A percentile compares a stretch with the other conserved stretches of the same genome.
Evolutionary conservation across 2,797 vertebrate species (phyloP).

Genomic region (Neomorphus geoffroyi): DNA sequence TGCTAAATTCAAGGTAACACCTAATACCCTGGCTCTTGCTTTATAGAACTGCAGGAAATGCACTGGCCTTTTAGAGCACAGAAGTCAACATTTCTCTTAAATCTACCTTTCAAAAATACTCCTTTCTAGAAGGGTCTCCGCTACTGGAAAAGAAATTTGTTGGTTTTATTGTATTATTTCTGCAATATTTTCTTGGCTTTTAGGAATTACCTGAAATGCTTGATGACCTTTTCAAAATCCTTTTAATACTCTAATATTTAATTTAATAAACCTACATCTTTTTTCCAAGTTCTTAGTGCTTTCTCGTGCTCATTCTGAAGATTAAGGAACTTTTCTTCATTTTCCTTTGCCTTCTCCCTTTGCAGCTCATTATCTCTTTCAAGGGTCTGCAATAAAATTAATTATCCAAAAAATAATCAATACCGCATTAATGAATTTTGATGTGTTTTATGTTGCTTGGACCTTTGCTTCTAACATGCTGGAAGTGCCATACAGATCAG

Average conservation of each 20-base stretch:
- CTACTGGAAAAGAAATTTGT: conserved; percentile 13
- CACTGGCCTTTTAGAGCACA: background rate
- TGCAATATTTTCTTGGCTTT: conserved; percentile 59
- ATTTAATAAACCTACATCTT: conserved; percentile 83
- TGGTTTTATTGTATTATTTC: conserved; percentile 28
- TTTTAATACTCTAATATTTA: conserved; percentile 56
- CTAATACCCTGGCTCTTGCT: background rate
- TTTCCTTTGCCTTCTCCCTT: conserved; percentile 86
- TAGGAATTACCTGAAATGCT: conserved; percentile 64
- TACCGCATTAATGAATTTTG: conserved; percentile 96
- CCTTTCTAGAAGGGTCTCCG: background rate
- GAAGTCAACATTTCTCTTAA: conserved; percentile 29
- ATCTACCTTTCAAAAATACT: conserved; percentile 32
- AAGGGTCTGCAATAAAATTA: conserved; percentile 99
- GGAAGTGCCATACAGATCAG: conserved; percentile 92
- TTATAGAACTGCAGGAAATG: background rate
- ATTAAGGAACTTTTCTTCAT: conserved; percentile 86
- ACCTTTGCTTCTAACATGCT: conserved; percentile 90
- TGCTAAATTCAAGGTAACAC: background rate
- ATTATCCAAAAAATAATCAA: conserved; percentile 98
- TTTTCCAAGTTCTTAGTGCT: conserved; percentile 82
- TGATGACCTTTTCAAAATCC: conserved; percentile 49
- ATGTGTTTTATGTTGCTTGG: conserved; percentile 96
- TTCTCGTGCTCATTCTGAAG: conserved; percentile 84
- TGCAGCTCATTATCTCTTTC: conserved; percentile 94